Percentiles rank a stretch among this genome's conserved stretches.
These are phyloP conservation scores for Sthenelais limicola DNA, from an alignment of 2,888 invertebrate genomes.

Conservation along the genomic window DNA sequence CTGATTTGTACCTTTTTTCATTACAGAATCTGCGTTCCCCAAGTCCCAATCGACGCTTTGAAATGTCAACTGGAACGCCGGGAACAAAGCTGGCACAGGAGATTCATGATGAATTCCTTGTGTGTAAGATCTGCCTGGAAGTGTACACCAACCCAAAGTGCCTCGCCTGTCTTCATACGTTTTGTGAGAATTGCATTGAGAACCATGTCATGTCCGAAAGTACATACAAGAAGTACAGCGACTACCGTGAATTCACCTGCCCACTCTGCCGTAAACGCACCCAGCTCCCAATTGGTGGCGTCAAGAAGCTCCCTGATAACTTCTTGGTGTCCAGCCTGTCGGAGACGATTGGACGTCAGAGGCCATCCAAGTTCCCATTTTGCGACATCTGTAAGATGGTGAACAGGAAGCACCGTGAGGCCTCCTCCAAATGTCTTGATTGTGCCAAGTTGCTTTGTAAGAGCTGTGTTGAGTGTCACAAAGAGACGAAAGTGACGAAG, in stretches of 20 bases:
- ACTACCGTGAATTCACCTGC: constrained; percentile 72
- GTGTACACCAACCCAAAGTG: constrained; percentile 67
- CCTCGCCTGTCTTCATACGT: constrained; percentile 72
- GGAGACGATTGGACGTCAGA: constrained; percentile 68
- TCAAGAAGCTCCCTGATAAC: constrained; percentile 73
- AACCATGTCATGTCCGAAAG: constrained; percentile 71
- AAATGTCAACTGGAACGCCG: constrained; percentile 39
- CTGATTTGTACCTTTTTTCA: no score
- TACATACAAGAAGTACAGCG: constrained; percentile 72
- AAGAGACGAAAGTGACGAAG: constrained; percentile 71
- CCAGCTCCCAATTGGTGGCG: constrained; percentile 72
- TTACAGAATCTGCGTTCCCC: constrained; percentile 24
- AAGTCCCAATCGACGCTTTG: constrained; percentile 22
- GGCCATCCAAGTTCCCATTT: constrained; percentile 70
- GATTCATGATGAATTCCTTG: constrained; percentile 72
- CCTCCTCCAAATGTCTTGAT: constrained; percentile 71
- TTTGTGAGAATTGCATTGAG: constrained; percentile 72
- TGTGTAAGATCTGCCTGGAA: constrained; percentile 73
- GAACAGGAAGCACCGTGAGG: constrained; percentile 69
- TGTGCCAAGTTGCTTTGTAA: constrained; percentile 72
- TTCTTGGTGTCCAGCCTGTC: constrained; percentile 72
- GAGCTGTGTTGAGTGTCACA: constrained; percentile 70
- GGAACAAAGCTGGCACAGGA: constrained; percentile 69
- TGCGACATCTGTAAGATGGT: constrained; percentile 73
- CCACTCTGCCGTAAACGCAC: constrained; percentile 73